phyloP scores from a whole-genome alignment of 2,888 invertebrate species.

The Diploptera punctata region DNA sequence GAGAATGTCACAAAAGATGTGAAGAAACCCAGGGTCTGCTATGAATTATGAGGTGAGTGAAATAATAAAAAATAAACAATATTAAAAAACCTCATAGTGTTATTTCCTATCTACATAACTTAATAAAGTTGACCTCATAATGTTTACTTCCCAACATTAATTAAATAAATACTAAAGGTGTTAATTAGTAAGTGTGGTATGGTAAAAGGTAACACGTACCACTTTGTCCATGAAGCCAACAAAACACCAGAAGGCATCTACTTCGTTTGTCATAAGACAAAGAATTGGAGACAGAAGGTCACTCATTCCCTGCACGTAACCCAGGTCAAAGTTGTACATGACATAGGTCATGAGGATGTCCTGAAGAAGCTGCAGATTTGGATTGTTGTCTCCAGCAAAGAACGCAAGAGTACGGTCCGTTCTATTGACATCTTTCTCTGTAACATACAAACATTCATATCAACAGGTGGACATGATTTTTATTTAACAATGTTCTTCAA shows the following conservation, averaged over 20 bases:
- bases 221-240: constrained; percentile 97
- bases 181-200: too few relatives aligned
- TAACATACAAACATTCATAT: constrained; percentile 34
- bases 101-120: too few relatives aligned
- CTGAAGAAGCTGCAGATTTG: constrained; percentile 81
- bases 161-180: too few relatives aligned
- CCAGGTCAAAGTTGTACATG: constrained; percentile 98
- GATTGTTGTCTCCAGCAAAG: constrained; percentile 93
- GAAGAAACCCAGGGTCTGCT: too few relatives aligned
- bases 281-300: constrained; percentile 94
- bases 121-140: too few relatives aligned
- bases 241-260: constrained; percentile 99
- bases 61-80: too few relatives aligned
- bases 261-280: constrained; percentile 88
- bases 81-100: too few relatives aligned
- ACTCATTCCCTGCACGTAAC: constrained; percentile 97
- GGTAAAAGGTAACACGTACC: constrained; percentile 73
- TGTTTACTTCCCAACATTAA: too few relatives aligned
- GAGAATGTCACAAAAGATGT: too few relatives aligned
- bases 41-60: too few relatives aligned
- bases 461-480: too few relatives aligned
- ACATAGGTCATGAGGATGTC: constrained; percentile 98
- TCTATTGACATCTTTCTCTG: constrained; percentile 96
- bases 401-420: constrained; percentile 92
- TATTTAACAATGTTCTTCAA: too few relatives aligned